Evolutionary conservation across 2,888 invertebrate species (phyloP).

Genomic region (Apantesis nais): DNA sequence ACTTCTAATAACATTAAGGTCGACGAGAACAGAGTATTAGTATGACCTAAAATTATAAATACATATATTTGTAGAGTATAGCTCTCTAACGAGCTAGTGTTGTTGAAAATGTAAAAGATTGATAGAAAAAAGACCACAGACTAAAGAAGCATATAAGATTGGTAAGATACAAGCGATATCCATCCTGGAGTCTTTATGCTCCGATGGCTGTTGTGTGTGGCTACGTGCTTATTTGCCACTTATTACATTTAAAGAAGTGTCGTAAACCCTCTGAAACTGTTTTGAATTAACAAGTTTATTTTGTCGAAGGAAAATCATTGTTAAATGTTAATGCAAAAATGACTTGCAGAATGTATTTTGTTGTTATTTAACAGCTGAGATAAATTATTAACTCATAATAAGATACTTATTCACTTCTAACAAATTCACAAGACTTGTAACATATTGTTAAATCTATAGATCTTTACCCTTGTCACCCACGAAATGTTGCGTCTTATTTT

Average conservation of each 20-base stretch:
- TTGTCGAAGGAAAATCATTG: neutral
- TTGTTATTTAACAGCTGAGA: too few species aligned
- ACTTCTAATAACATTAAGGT: conserved; percentile 25
- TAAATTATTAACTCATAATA: too few species aligned
- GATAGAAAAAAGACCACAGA: neutral
- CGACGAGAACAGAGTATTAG: conserved; percentile 11
- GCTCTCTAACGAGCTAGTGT: neutral
- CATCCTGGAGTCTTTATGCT: neutral
- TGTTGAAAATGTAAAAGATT: neutral
- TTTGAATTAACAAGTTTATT: too few species aligned
- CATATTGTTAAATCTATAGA: too few species aligned
- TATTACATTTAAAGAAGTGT: too few species aligned
- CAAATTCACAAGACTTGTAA: too few species aligned
- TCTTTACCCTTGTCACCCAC: too few species aligned
- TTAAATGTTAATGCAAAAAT: neutral
- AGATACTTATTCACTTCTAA: too few species aligned
- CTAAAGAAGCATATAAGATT: too few species aligned
- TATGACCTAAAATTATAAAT: neutral
- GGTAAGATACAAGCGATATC: neutral
- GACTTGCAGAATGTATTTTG: neutral
- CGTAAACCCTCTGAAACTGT: too few species aligned
- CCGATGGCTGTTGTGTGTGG: too few species aligned
- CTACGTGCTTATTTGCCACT: too few species aligned
- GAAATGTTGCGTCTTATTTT: neutral
- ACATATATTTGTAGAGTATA: neutral